These are phyloP conservation scores for Rhinophrynus dorsalis DNA, from an alignment of 2,797 vertebrate genomes.

Conservation along the genomic window DNA sequence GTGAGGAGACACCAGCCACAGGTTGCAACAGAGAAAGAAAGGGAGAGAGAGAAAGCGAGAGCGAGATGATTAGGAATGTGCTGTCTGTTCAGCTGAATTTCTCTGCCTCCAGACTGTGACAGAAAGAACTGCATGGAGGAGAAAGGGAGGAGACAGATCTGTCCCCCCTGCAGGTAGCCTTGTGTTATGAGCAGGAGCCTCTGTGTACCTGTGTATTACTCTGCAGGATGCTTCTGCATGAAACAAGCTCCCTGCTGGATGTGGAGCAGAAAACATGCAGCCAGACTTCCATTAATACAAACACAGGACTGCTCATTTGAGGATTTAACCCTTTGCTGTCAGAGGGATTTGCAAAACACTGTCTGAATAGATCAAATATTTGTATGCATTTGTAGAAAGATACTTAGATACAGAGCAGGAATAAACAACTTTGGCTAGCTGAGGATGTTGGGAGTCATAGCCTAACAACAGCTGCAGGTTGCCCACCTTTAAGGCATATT, in stretches of 20 bases:
- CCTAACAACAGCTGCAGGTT: too few species aligned
- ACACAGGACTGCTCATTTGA: neutral
- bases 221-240: constrained; percentile 4
- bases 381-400: too few species aligned
- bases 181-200: constrained; percentile 15
- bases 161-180: constrained; percentile 28
- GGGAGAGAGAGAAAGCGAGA: too few species aligned
- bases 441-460: too few species aligned
- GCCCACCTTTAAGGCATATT: too few species aligned
- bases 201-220: constrained; percentile 40
- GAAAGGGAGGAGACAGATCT: constrained; percentile 13
- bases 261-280: constrained; percentile 1
- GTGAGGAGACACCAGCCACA: constrained; percentile 6
- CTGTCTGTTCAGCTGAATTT: neutral
- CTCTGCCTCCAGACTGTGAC: constrained; percentile 32
- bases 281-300: neutral
- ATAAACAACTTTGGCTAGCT: too few species aligned
- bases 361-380: neutral
- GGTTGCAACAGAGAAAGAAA: constrained; percentile 22
- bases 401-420: too few species aligned
- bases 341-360: neutral
- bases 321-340: neutral
- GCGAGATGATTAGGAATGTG: neutral
- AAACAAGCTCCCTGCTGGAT: constrained; percentile 30
- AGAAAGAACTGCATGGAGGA: neutral